These are phyloP conservation scores for Halisarca cf. caerulea DNA, from an alignment of 37 sponge, comb jelly and placozoan species.

Conservation along the genomic window DNA sequence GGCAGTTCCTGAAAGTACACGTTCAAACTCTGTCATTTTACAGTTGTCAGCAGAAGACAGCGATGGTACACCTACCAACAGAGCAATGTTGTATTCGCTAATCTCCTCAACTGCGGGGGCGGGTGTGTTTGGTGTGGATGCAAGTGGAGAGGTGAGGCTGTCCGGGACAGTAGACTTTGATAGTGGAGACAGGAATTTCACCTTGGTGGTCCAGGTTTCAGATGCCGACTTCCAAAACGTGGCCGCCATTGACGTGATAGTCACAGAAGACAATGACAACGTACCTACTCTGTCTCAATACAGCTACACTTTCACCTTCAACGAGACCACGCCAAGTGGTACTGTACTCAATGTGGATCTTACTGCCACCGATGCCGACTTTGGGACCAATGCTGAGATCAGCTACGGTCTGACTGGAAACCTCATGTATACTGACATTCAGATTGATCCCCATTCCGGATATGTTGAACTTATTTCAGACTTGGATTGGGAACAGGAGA, in stretches of 20 bases:
- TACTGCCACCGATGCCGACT: slow-evolving; percentile 69
- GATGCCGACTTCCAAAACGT: slow-evolving; percentile 15
- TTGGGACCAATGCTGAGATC: slow-evolving; percentile 62
- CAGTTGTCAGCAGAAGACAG: slow-evolving; percentile 37
- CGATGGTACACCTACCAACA: slow-evolving; percentile 48
- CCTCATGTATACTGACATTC: slow-evolving; percentile 61
- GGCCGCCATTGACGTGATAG: slow-evolving; percentile 27
- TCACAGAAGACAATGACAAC: slow-evolving; percentile 70
- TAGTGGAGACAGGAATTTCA: slow-evolving; percentile 28
- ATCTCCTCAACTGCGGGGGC: slow-evolving; percentile 9
- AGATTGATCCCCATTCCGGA: slow-evolving; percentile 58
- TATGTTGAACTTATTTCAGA: slow-evolving; percentile 21
- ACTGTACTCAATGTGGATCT: slow-evolving; percentile 28
- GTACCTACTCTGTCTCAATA: slow-evolving; percentile 15
- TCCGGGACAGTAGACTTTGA: slow-evolving; percentile 39
- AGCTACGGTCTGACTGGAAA: slow-evolving; percentile 67
- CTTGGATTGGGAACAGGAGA: slow-evolving; percentile 53
- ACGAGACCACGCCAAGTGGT: slow-evolving; percentile 36
- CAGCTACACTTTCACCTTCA: neutral
- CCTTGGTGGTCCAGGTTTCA: slow-evolving; percentile 28
- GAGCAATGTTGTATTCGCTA: slow-evolving; percentile 4
- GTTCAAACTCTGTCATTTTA: slow-evolving; percentile 26
- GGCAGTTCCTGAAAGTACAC: slow-evolving; percentile 55
- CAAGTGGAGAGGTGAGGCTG: slow-evolving; percentile 41
- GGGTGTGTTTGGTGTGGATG: slow-evolving; percentile 30